These are phyloP conservation scores for Liposcelis brunnea DNA, from an alignment of 2,888 invertebrate species.

Conservation along the genomic window DNA sequence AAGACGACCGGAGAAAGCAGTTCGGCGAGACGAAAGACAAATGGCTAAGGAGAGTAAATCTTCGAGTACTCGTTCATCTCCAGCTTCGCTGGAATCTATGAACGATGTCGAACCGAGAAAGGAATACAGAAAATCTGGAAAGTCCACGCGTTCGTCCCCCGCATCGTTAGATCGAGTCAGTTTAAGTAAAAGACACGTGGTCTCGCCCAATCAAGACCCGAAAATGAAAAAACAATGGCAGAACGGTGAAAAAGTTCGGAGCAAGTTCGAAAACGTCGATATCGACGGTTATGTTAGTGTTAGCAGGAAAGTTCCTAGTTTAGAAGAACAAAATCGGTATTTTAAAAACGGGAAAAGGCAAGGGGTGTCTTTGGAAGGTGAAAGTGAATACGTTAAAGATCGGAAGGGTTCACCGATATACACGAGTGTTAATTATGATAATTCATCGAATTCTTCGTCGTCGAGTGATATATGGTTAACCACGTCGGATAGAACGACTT, in stretches of 20 bases:
- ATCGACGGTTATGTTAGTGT: conserved; percentile 7
- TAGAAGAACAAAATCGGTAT: neutral
- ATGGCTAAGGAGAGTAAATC: conserved; percentile 10
- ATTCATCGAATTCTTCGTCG: conserved; percentile 28
- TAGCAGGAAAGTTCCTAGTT: neutral
- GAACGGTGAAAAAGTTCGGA: neutral
- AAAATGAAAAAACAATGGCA: too few relatives aligned
- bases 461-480: conserved; percentile 36
- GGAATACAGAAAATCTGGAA: too few relatives aligned
- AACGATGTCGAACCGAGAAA: conserved; percentile 19
- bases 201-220: too few relatives aligned
- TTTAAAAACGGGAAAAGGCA: too few relatives aligned
- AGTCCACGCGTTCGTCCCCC: too few relatives aligned
- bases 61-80: conserved; percentile 23
- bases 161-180: too few relatives aligned
- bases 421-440: conserved; percentile 10
- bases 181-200: too few relatives aligned
- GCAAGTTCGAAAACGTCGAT: conserved; percentile 7
- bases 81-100: conserved; percentile 24
- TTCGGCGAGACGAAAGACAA: conserved; percentile 13
- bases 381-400: neutral
- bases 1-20: conserved; percentile 8
- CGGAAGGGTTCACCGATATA: neutral
- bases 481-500: conserved; percentile 31
- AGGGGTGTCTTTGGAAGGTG: neutral